phyloP scores from a whole-genome alignment of 2,888 invertebrate genomes.

The Tridacna crocea region DNA sequence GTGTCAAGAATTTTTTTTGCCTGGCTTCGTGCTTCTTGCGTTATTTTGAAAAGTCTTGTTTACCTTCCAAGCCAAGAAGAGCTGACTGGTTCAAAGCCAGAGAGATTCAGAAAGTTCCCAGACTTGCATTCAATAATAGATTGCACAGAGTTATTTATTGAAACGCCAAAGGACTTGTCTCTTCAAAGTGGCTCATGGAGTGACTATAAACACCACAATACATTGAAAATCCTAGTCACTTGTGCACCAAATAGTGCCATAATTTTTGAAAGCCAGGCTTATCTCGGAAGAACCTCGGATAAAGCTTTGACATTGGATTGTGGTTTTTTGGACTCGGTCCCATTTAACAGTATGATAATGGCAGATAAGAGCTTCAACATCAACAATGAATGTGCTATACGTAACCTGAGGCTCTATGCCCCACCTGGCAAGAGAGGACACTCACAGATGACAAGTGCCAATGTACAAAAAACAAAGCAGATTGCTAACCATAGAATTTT shows the following conservation, averaged over 20 bases:
- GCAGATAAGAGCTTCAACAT: constrained; percentile 67
- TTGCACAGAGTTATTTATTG: constrained; percentile 55
- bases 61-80: constrained; percentile 39
- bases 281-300: constrained; percentile 59
- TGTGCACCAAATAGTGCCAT: constrained; percentile 60
- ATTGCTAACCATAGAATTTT: constrained; percentile 63
- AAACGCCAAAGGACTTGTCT: constrained; percentile 51
- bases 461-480: constrained; percentile 55
- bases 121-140: constrained; percentile 50
- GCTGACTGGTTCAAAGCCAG: constrained; percentile 41
- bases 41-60: constrained; percentile 29
- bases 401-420: constrained; percentile 37
- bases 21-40: constrained; percentile 40
- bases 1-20: constrained; percentile 44
- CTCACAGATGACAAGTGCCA: constrained; percentile 49
- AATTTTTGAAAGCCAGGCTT: constrained; percentile 42
- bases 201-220: constrained; percentile 68
- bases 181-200: constrained; percentile 58
- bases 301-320: constrained; percentile 51
- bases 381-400: constrained; percentile 33
- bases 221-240: constrained; percentile 55
- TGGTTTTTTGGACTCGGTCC: constrained; percentile 53
- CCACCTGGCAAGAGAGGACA: constrained; percentile 56
- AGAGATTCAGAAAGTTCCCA: constrained; percentile 32
- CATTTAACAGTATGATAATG: constrained; percentile 47